phyloP scores from a whole-genome alignment of 2,113 vertebrate genomes.

The Dinomys branickii region DNA sequence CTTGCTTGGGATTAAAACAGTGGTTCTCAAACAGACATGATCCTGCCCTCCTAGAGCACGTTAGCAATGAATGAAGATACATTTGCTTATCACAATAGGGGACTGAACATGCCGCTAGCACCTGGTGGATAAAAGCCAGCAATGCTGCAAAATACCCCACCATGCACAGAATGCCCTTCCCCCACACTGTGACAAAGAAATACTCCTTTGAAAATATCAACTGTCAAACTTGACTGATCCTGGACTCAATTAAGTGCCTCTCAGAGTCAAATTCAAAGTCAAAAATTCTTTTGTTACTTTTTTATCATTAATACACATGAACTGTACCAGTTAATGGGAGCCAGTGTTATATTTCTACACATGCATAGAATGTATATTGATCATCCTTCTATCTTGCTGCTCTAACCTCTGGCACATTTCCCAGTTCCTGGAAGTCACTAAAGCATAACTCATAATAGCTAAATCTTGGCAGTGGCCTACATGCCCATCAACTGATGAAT shows the following conservation, averaged over 20 bases:
- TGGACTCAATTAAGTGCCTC: neutral
- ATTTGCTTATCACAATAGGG: neutral
- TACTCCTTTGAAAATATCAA: neutral
- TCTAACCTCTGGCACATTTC: neutral
- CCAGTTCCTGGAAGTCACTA: neutral
- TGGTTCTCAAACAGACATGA: neutral
- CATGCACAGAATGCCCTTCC: neutral
- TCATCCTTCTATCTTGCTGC: neutral
- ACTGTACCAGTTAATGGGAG: neutral
- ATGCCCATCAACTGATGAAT: neutral
- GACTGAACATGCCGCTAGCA: neutral
- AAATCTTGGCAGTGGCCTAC: neutral
- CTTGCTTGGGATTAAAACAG: neutral
- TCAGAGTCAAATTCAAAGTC: neutral
- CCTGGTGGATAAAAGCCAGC: neutral
- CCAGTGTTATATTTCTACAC: neutral
- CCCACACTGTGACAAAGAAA: neutral
- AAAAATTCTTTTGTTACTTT: neutral
- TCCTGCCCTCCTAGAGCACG: neutral
- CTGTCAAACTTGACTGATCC: neutral
- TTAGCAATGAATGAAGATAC: neutral
- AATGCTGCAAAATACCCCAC: neutral
- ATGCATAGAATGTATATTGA: neutral
- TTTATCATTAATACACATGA: neutral
- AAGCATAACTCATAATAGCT: neutral